Evolutionary conservation across 1,140 invertebrate species (phyloP).

Genomic region (Choristoneura fumiferana): DNA sequence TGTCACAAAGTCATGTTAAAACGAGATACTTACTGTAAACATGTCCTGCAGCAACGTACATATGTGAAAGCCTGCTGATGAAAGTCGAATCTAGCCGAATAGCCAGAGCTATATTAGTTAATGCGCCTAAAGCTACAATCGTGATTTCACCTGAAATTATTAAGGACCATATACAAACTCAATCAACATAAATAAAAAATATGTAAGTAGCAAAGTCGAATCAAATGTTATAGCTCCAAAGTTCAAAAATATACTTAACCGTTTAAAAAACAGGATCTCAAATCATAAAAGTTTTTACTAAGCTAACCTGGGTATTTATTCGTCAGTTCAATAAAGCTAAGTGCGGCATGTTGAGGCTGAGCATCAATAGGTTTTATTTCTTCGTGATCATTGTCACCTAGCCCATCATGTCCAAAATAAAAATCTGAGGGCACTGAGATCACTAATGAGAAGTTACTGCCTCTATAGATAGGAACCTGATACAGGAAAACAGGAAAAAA

Average conservation of each 20-base stretch:
- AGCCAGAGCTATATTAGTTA: slow-evolving; percentile 61
- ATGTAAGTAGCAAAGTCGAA: slow-evolving; percentile 5
- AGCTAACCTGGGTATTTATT: slow-evolving; percentile 49
- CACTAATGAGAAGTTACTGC: slow-evolving; percentile 36
- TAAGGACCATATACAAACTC: no score
- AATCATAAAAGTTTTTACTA: neutral
- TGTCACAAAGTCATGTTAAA: no score
- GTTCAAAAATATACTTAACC: no score
- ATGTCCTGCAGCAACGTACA: slow-evolving; percentile 56
- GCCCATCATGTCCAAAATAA: slow-evolving; percentile 54
- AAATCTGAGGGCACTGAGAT: slow-evolving; percentile 31
- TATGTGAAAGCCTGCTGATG: slow-evolving; percentile 38
- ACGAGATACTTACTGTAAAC: no score
- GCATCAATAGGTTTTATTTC: slow-evolving; percentile 31
- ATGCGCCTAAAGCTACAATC: slow-evolving; percentile 45
- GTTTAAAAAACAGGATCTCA: no score
- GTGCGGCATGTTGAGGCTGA: slow-evolving; percentile 33
- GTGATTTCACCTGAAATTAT: slow-evolving; percentile 53
- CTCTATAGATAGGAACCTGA: slow-evolving; percentile 56
- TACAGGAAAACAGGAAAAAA: neutral
- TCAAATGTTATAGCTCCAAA: no score
- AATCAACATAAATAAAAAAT: slow-evolving; percentile 6
- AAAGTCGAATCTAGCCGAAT: slow-evolving; percentile 50
- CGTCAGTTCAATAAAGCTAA: slow-evolving; percentile 47
- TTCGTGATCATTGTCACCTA: slow-evolving; percentile 44